Percentiles rank a stretch among this genome's conserved stretches.
Evolutionary conservation across 2,888 invertebrate species (phyloP).

Genomic region (Ophion ventricosus): DNA sequence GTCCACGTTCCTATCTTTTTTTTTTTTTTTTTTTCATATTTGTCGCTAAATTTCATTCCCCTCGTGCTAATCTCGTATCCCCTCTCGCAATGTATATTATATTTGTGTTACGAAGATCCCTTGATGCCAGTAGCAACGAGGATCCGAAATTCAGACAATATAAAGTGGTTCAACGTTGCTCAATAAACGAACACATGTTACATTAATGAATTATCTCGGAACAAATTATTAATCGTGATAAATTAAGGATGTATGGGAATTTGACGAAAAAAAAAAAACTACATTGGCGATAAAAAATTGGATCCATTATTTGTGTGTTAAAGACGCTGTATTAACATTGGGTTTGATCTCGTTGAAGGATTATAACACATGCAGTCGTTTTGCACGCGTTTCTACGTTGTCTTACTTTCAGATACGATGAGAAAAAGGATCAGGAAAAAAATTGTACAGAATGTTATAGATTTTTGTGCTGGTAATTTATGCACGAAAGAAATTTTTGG

Average conservation of each 20-base stretch:
- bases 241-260: no score
- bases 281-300: no score
- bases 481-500: not conserved
- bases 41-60: not conserved
- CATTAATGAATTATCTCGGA: no score
- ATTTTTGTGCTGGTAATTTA: not conserved
- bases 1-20: not conserved
- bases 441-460: not conserved
- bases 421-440: not conserved
- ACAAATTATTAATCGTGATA: no score
- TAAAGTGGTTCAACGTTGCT: not conserved
- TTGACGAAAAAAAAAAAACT: no score
- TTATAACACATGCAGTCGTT: not conserved
- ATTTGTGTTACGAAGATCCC: not conserved
- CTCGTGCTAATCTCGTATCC: not conserved
- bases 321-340: not conserved
- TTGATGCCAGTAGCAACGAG: not conserved
- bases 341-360: not conserved
- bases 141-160: not conserved
- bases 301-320: no score
- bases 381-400: no score
- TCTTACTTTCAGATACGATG: no score
- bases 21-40: no score
- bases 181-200: not conserved
- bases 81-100: not conserved